Conservation (phyloP, 2,888 invertebrate genomes). For the Aleiodes leptofemur region DNA sequence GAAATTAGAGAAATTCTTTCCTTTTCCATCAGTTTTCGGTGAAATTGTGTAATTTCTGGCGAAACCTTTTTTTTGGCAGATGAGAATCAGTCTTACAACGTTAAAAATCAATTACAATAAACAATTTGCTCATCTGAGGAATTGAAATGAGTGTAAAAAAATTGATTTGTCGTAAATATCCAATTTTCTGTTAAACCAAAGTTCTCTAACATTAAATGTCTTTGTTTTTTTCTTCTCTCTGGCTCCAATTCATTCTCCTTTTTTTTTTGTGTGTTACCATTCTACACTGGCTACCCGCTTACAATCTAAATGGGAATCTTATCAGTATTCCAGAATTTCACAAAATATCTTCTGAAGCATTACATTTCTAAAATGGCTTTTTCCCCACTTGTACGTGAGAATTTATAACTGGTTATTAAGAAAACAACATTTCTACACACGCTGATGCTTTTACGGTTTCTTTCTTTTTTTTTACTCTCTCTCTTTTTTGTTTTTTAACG, state of each 20-base stretch:
- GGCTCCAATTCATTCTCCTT: slow-evolving; percentile 23
- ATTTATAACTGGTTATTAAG: slow-evolving; percentile 55
- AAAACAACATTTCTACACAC: slow-evolving; percentile 49
- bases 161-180: slow-evolving; percentile 19
- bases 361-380: slow-evolving; percentile 41
- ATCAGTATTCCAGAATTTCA: slow-evolving; percentile 58
- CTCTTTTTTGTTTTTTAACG: not conserved
- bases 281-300: slow-evolving; percentile 14
- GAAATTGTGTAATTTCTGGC: too few species aligned
- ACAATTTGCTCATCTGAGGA: not conserved
- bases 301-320: slow-evolving; percentile 64
- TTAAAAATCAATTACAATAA: too few species aligned
- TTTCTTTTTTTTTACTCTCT: too few species aligned
- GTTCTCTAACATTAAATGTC: slow-evolving; percentile 15
- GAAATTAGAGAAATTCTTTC: too few species aligned
- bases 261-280: slow-evolving; percentile 6
- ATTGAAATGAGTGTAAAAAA: slow-evolving; percentile 5
- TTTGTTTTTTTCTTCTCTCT: slow-evolving; percentile 36
- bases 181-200: slow-evolving; percentile 10
- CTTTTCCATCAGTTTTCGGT: too few species aligned
- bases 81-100: too few species aligned
- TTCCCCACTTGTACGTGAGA: slow-evolving; percentile 41
- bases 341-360: slow-evolving; percentile 61
- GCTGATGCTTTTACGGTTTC: slow-evolving; percentile 6
- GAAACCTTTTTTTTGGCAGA: too few species aligned